Percentiles rank a stretch among this genome's conserved stretches.
These are phyloP conservation scores for Amaurobius ferox DNA, from an alignment of 2,888 invertebrate genomes.

Conservation along the genomic window DNA sequence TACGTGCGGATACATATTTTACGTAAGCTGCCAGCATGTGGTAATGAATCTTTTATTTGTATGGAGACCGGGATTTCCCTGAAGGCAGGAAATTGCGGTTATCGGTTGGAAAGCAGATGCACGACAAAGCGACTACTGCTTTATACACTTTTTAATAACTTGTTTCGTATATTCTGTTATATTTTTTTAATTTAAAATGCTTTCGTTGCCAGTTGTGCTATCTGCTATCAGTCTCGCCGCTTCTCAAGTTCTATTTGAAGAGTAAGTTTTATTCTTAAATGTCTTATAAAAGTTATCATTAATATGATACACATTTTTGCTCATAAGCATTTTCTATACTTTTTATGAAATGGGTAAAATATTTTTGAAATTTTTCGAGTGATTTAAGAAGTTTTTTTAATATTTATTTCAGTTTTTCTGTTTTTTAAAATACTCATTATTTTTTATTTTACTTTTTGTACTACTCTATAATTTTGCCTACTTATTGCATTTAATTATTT, in stretches of 20 bases:
- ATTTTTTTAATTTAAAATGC: conserved; percentile 1
- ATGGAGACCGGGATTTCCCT: conserved; percentile 22
- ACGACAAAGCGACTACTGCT: neutral
- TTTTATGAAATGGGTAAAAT: neutral
- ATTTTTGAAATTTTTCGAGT: too few relatives aligned
- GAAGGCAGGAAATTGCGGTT: conserved; percentile 54
- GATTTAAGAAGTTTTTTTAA: neutral
- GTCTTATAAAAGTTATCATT: too few relatives aligned
- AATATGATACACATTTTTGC: neutral
- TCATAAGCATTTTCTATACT: neutral
- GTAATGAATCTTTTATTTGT: conserved; percentile 4
- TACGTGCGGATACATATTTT: conserved; percentile 8
- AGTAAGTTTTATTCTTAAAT: conserved; percentile 27
- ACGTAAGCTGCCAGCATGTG: neutral
- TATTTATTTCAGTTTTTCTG: neutral
- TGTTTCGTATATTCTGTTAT: neutral
- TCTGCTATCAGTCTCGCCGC: neutral
- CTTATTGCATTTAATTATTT: too few relatives aligned
- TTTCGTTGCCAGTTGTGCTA: conserved; percentile 5
- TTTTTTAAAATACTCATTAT: too few relatives aligned
- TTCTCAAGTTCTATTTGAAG: conserved; percentile 36
- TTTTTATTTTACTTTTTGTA: too few relatives aligned
- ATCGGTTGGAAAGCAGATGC: conserved; percentile 45
- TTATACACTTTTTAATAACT: neutral
- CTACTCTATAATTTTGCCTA: too few relatives aligned